Percentiles rank a stretch among this genome's conserved stretches.
Conservation (phyloP, 1,140 invertebrate species). For the Euwallacea similis region DNA sequence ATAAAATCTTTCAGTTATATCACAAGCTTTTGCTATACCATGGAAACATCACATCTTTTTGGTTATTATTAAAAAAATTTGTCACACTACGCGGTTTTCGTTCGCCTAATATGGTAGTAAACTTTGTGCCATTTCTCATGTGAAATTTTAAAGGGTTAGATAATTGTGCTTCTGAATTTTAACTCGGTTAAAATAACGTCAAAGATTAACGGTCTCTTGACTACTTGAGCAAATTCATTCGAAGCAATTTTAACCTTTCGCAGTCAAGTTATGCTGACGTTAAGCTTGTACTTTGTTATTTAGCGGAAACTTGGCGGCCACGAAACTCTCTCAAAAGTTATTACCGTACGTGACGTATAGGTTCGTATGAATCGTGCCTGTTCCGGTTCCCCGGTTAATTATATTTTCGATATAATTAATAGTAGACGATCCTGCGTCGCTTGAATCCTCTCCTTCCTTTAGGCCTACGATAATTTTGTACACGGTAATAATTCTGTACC, state of each 20-base stretch:
- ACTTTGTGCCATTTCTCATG: too few species aligned
- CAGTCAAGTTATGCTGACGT: conserved; percentile 5
- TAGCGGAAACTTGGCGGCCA: conserved; percentile 13
- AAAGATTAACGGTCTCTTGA: too few species aligned
- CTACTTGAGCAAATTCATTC: conserved; percentile 1
- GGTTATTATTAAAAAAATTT: too few species aligned
- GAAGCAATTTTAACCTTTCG: conserved; percentile 1
- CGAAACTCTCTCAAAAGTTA: conserved; percentile 18
- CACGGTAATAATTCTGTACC: conserved; percentile 22
- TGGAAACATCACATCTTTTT: too few species aligned
- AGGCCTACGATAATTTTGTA: conserved; percentile 27
- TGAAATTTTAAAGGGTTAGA: too few species aligned
- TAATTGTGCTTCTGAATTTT: too few species aligned
- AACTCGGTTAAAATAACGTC: too few species aligned
- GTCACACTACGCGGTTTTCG: too few species aligned
- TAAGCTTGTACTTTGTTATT: conserved; percentile 23
- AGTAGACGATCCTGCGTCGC: conserved; percentile 17
- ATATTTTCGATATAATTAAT: conserved; percentile 34
- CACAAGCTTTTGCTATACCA: too few species aligned
- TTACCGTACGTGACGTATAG: conserved; percentile 28
- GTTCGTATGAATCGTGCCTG: conserved; percentile 22
- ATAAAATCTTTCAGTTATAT: too few species aligned
- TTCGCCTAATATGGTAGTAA: too few species aligned
- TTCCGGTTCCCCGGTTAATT: conserved; percentile 29
- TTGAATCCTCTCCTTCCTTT: conserved; percentile 19